Base-by-base conservation (phyloP, 2,797 vertebrate genomes). In the Hoplostethus atlanticus region DNA sequence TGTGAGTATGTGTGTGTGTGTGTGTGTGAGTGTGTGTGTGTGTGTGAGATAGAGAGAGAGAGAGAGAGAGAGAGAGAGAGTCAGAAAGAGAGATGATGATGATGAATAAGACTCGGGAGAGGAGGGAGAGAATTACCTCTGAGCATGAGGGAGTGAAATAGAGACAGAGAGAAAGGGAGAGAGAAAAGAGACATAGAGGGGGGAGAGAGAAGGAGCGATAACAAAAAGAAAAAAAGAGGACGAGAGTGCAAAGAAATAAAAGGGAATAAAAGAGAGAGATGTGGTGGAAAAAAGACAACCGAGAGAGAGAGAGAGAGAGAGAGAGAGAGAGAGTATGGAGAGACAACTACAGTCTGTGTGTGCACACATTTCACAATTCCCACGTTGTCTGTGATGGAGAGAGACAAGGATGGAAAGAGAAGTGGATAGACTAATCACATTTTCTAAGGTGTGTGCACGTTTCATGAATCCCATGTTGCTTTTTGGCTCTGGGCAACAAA, bases 401-500 rank as follows among this genome's bases (percentile, higher is more conserved):
- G 75, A 75, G 76, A 68, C 36, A 46, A 9, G 72, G 81, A 79
- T 46, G 48, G 79, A 81, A 80, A 75, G 68, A 81, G 71, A 85
- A 87, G 88, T 64, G 74, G 83, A 87, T 79, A 7, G 79, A 64
- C 79, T 72, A 91, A 92, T 92, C 84, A 40, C 70, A 79, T 86
- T 88, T 87, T 89, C 83, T 87, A 83, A 71, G 83, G 83, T 17
- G 79, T 81, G 76, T 77, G 80, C 91, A 92, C 86, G 90, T 91
- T 91, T 84, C 67, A 58, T 50, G 81, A 89, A 86, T 92, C 92
- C 89, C 89, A 86, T 84, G 85, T 84, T 79, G 85, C 86, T 70
- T 84, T 87, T 86, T 85, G 87, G 89, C 87, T 87, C 87, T 68
- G 70, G 81, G 88, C 85, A 87, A 90, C 86, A 90, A 92, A 94